A percentile compares a stretch with the other conserved stretches of the same genome.
These are phyloP conservation scores for Hystrix cristata DNA, from an alignment of 2,113 vertebrate genomes.

Conservation along the genomic window DNA sequence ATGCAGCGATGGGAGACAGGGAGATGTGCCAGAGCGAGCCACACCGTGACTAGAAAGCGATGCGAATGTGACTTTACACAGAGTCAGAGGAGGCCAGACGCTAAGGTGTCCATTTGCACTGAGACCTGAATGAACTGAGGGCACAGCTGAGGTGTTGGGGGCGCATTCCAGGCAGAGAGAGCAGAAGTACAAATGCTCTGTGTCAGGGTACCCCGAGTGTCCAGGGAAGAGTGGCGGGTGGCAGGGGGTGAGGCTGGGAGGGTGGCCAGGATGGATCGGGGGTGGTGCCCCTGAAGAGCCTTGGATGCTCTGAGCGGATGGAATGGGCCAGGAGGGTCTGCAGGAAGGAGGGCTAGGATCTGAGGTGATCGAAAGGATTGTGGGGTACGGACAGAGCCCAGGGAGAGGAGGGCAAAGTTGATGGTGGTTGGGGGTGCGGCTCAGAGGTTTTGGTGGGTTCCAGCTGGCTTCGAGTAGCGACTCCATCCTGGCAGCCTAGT, in stretches of 20 bases:
- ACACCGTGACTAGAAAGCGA: neutral
- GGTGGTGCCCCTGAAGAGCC: neutral
- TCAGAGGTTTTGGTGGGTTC: neutral
- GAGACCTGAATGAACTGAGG: neutral
- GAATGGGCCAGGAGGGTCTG: no score
- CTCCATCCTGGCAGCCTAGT: neutral
- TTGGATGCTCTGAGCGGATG: accelerated
- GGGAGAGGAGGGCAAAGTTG: neutral
- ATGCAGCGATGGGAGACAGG: neutral
- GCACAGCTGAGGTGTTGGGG: neutral
- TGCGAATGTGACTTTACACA: neutral
- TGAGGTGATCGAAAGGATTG: neutral
- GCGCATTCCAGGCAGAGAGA: neutral
- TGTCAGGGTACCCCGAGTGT: neutral
- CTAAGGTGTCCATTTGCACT: neutral
- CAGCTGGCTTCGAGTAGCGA: neutral
- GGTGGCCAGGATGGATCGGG: neutral
- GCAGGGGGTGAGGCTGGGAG: neutral
- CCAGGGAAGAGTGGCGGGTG: neutral
- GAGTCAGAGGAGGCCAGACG: accelerated
- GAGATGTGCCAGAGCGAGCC: neutral
- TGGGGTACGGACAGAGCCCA: neutral
- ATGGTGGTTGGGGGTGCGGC: neutral
- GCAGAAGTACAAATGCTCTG: neutral
- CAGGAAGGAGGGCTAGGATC: neutral